Evolutionary conservation across 1,140 invertebrate species (phyloP).

Genomic region (Proctacanthus coquilletti): DNA sequence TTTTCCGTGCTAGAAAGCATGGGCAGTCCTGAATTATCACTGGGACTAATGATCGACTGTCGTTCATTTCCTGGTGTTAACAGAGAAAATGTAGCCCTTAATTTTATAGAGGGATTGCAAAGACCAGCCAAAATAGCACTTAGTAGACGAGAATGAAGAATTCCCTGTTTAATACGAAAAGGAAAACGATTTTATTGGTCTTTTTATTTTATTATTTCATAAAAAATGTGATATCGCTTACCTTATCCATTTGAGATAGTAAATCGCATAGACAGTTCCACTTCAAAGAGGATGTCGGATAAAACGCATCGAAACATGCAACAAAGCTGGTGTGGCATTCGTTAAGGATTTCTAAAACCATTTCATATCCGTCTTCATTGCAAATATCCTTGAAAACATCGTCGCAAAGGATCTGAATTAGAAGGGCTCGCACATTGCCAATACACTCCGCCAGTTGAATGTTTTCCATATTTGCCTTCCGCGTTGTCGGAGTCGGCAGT

Average conservation of each 20-base stretch:
- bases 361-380: slow-evolving; percentile 30
- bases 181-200: too few relatives aligned
- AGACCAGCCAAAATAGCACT: slow-evolving; percentile 69
- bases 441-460: slow-evolving; percentile 69
- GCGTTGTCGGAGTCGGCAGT: slow-evolving; percentile 12
- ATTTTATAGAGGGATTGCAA: slow-evolving; percentile 59
- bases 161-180: too few relatives aligned
- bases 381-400: slow-evolving; percentile 36
- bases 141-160: slow-evolving; percentile 43
- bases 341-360: slow-evolving; percentile 58
- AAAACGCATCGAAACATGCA: slow-evolving; percentile 88
- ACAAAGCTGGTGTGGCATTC: slow-evolving; percentile 86
- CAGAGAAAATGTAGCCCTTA: slow-evolving; percentile 62
- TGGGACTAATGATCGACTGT: slow-evolving; percentile 44
- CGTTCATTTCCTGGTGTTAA: slow-evolving; percentile 32
- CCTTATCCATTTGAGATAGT: slow-evolving; percentile 61
- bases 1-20: slow-evolving; percentile 54
- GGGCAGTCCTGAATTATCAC: slow-evolving; percentile 50
- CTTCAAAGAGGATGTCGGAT: slow-evolving; percentile 82
- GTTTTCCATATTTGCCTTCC: slow-evolving; percentile 48
- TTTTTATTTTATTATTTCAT: too few relatives aligned
- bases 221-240: slow-evolving; percentile 29
- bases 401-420: slow-evolving; percentile 73
- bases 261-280: slow-evolving; percentile 85
- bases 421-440: slow-evolving; percentile 64